Evolutionary conservation across 2,113 vertebrate species (phyloP).

Genomic region (Aptenodytes patagonicus): DNA sequence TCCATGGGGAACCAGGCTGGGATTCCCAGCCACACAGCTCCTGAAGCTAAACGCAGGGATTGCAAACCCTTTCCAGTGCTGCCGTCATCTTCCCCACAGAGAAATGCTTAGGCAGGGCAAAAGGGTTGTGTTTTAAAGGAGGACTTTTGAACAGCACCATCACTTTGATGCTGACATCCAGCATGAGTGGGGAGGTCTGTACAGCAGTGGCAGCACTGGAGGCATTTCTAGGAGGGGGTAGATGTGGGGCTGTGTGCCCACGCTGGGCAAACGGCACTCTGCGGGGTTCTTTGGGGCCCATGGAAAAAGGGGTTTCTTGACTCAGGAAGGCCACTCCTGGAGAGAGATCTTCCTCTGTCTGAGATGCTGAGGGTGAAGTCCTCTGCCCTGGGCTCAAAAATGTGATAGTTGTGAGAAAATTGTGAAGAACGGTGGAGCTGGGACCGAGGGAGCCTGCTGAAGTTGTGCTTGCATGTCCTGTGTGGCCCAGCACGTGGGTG

Average conservation of each 20-base stretch:
- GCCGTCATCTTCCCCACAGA: accelerated
- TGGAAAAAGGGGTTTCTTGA: background rate
- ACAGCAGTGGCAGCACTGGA: background rate
- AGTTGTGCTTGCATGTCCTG: background rate
- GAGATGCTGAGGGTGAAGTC: background rate
- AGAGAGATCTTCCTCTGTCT: background rate
- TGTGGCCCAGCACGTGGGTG: accelerated
- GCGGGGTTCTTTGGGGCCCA: accelerated
- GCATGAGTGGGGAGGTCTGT: background rate
- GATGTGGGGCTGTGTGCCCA: background rate
- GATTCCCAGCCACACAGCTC: background rate
- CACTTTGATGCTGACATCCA: background rate
- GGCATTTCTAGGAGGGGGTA: background rate
- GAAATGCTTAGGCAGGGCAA: background rate
- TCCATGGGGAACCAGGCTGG: background rate
- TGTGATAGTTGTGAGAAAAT: background rate
- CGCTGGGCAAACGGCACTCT: accelerated
- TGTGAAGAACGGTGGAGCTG: background rate
- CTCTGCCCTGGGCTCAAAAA: background rate
- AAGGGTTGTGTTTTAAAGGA: background rate
- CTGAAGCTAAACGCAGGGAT: background rate
- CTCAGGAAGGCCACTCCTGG: background rate
- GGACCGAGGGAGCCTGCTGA: background rate
- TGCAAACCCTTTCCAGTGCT: background rate
- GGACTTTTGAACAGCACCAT: background rate